Percentiles rank a stretch among this genome's conserved stretches.
phyloP scores from a whole-genome alignment of 2,888 invertebrate species.

The Cheilosia scutellata region DNA sequence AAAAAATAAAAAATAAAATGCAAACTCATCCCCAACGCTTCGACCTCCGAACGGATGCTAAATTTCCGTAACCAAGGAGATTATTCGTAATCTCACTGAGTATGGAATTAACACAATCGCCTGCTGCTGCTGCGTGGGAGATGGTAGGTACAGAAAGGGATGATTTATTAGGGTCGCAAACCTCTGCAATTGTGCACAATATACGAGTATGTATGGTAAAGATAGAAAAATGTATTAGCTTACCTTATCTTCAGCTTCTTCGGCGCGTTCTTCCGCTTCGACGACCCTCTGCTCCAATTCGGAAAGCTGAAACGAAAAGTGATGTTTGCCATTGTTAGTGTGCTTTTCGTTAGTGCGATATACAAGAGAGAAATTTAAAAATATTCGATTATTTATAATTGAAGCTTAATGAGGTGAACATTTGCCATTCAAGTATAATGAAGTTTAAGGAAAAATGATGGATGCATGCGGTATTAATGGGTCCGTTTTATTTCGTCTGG shows the following conservation, averaged over 20 bases:
- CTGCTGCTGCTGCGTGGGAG: conserved; percentile 6
- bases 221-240: conserved; percentile 78
- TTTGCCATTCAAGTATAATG: conserved; percentile 26
- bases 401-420: conserved; percentile 28
- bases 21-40: conserved; percentile 16
- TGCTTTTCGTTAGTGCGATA: not conserved
- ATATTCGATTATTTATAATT: conserved; percentile 22
- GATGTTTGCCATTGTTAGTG: conserved; percentile 28
- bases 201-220: not conserved
- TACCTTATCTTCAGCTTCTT: conserved; percentile 98
- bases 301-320: conserved; percentile 89
- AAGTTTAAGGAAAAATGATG: not conserved
- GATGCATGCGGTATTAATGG: not conserved
- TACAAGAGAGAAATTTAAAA: not conserved
- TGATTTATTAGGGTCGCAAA: conserved; percentile 44
- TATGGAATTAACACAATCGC: conserved; percentile 45
- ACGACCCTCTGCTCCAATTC: conserved; percentile 96
- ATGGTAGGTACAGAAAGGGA: not conserved
- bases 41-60: conserved; percentile 38
- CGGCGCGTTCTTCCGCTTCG: conserved; percentile 96
- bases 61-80: conserved; percentile 57
- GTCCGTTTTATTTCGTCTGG: not conserved
- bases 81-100: conserved; percentile 56
- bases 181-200: conserved; percentile 1
- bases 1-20: conserved; percentile 10